Percentiles rank a stretch among this genome's conserved stretches.
Evolutionary conservation across 1,140 invertebrate species (phyloP).

Genomic region (Tigriopus japonicus): DNA sequence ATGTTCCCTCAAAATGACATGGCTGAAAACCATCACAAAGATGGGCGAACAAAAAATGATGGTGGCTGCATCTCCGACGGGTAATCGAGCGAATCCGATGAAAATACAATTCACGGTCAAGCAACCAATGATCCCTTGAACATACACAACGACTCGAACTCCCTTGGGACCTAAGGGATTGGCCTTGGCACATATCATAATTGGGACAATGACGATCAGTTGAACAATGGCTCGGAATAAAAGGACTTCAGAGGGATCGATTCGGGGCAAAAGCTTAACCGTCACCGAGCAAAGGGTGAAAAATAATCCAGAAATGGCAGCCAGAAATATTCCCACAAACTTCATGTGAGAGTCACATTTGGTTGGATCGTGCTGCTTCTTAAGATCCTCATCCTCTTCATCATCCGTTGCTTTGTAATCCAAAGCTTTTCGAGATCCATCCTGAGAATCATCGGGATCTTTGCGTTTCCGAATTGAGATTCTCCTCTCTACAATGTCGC

Average conservation of each 20-base stretch:
- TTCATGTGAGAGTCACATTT: neutral
- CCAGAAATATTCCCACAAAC: conserved; percentile 8
- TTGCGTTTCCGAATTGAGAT: neutral
- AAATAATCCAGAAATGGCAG: conserved; percentile 1
- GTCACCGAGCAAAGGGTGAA: conserved; percentile 8
- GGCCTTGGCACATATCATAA: neutral
- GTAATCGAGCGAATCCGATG: conserved; percentile 6
- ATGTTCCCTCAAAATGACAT: conserved; percentile 4
- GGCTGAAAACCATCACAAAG: conserved; percentile 8
- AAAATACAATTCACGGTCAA: conserved; percentile 8
- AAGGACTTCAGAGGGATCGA: conserved; percentile 8
- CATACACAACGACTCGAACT: neutral
- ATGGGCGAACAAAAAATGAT: conserved; percentile 12
- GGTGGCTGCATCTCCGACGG: conserved; percentile 8
- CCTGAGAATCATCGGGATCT: neutral
- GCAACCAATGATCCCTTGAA: conserved; percentile 7
- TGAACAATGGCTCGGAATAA: conserved; percentile 6
- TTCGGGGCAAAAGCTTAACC: conserved; percentile 6
- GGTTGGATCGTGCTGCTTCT: neutral
- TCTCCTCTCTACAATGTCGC: neutral
- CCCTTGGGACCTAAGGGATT: conserved; percentile 5
- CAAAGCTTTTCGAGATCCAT: neutral
- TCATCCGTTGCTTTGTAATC: conserved; percentile 1
- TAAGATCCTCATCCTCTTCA: neutral
- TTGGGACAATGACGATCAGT: neutral